Conservation (phyloP, 2,113 vertebrate genomes). For the Xerus inauris region DNA sequence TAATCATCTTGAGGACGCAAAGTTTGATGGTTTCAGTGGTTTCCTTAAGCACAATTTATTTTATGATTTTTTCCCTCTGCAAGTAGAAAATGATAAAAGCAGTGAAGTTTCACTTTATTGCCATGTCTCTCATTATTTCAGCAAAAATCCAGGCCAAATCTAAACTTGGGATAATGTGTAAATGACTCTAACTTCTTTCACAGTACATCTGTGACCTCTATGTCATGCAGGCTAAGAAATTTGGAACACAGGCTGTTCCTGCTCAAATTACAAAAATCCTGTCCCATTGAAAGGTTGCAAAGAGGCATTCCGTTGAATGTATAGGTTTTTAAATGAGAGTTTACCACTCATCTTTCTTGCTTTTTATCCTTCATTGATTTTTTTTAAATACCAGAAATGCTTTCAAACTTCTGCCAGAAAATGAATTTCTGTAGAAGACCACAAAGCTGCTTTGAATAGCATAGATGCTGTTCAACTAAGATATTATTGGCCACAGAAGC, state of each 20-base stretch:
- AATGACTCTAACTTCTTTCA: constrained; percentile 46
- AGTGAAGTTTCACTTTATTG: constrained; percentile 54
- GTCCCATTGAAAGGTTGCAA: not conserved
- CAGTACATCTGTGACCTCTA: constrained; percentile 52
- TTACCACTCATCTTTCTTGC: constrained; percentile 32
- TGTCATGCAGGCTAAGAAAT: constrained; percentile 51
- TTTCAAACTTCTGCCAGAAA: constrained; percentile 65
- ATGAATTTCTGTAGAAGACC: constrained; percentile 50
- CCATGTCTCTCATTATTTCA: constrained; percentile 46
- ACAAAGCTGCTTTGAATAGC: constrained; percentile 50
- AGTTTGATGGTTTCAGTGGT: constrained; percentile 60
- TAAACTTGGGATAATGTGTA: constrained; percentile 70
- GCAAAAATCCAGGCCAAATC: constrained; percentile 31
- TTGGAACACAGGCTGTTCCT: not conserved
- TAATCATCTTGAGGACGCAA: constrained; percentile 49
- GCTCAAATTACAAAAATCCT: constrained; percentile 35
- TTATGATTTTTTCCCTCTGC: constrained; percentile 29
- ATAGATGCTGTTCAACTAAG: not conserved
- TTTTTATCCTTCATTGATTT: constrained; percentile 55
- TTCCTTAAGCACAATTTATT: constrained; percentile 68
- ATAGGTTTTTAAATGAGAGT: constrained; percentile 60
- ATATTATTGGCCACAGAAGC: constrained; percentile 18
- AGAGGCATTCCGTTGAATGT: constrained; percentile 23
- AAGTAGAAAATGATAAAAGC: constrained; percentile 62
- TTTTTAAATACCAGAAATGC: constrained; percentile 63